phyloP scores from a whole-genome alignment of 2,113 vertebrate genomes.

The Sphyrna mokarran region DNA sequence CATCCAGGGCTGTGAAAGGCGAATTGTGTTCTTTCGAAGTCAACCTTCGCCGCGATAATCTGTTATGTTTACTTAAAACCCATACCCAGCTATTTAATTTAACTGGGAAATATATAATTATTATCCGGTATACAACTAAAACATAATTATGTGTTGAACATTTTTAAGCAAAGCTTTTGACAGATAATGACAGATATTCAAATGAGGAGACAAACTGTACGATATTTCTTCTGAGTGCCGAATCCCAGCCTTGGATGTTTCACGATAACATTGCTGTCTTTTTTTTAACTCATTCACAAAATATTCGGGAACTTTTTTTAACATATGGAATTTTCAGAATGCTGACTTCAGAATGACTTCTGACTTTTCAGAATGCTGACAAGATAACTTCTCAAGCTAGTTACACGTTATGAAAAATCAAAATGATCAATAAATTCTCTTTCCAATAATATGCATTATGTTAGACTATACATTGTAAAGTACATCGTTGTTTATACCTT shows the following conservation, averaged over 20 bases:
- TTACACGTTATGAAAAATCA: not conserved
- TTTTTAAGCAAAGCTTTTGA: constrained; percentile 8
- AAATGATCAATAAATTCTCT: not conserved
- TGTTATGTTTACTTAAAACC: constrained; percentile 23
- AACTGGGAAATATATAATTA: constrained; percentile 31
- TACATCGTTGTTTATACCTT: not conserved
- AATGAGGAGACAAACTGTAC: not conserved
- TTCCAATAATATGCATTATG: not conserved
- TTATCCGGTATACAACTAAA: constrained; percentile 2
- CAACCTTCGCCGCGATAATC: not conserved
- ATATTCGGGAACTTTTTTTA: not conserved
- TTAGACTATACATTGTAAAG: not conserved
- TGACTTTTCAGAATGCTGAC: too few relatives aligned
- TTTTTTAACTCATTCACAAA: not conserved
- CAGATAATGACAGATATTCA: constrained; percentile 36
- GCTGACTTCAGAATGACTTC: too few relatives aligned
- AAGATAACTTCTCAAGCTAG: not conserved
- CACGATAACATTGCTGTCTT: not conserved
- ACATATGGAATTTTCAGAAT: not conserved
- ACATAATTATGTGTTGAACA: constrained; percentile 35
- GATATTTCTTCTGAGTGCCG: not conserved
- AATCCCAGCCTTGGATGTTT: not conserved
- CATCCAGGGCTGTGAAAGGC: not conserved
- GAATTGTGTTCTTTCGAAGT: constrained; percentile 20
- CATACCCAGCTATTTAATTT: constrained; percentile 30